Evolutionary conservation across 2,113 vertebrate species (phyloP).

Genomic region (Daubentonia madagascariensis): DNA sequence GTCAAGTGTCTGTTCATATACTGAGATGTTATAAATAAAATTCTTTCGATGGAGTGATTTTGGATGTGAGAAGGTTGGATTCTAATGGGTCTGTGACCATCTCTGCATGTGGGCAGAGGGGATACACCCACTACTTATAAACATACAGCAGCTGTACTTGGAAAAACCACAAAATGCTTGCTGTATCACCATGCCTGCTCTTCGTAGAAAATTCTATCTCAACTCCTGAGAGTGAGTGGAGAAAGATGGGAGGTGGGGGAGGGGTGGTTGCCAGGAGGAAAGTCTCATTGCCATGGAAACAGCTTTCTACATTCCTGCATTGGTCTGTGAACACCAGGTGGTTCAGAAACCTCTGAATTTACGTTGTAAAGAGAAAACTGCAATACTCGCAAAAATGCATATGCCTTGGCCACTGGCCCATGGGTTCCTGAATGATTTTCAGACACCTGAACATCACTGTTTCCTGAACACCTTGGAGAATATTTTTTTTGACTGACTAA

Average conservation of each 20-base stretch:
- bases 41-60: background rate
- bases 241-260: background rate
- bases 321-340: conserved; percentile 55
- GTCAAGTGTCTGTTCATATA: background rate
- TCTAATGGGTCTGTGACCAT: background rate
- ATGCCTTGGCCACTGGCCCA: background rate
- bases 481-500: conserved; percentile 11
- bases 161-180: background rate
- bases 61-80: background rate
- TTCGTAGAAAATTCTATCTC: conserved; percentile 14
- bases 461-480: background rate
- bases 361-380: background rate
- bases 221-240: background rate
- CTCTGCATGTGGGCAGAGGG: background rate
- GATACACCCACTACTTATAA: background rate
- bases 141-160: background rate
- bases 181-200: background rate
- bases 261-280: conserved; percentile 10
- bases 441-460: background rate
- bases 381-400: background rate
- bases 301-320: conserved; percentile 34
- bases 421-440: background rate
- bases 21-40: background rate
- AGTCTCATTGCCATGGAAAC: conserved; percentile 72
- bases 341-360: conserved; percentile 49